Evolutionary conservation across 2,888 invertebrate species (phyloP), one percentile per base, ranked within the genome.

Genomic region (Muscina levida): DNA sequence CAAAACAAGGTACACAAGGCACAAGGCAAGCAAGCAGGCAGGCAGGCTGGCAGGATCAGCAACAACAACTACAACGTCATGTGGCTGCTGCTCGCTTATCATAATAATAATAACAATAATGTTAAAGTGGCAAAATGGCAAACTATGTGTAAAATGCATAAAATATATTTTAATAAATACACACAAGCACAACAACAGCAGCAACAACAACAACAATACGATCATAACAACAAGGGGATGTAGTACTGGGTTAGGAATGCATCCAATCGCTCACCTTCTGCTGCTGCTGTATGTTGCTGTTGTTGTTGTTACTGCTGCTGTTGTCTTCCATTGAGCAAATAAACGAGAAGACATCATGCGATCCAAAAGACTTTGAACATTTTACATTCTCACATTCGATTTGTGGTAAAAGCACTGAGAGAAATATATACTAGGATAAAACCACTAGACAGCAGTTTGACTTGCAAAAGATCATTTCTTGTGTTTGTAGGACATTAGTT

Each of bases 81-180:
- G 22, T 77, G 78, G 65, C 73, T 66, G 67, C 24, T 77, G 71
- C 31, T 56, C 87, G 86, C 87, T 87, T 87, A 87, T 88, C 87
- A 88, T 87, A 87, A 80, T 71, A 73, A 71, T 77, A 79, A 87
- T 88, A 88, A 88, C 87, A 88, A 88, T 88, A 87, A 88, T 87
- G 88, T 87, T 87, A 86, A 87, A 87, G 88, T 88, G 88, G 87
- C 88, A 88, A 88, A 88, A 87, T 88, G 88, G 87, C 87, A 87
- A 87, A 88, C 86, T 85, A 86, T 82, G 82, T 82, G 84, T 83
- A 84, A 86, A 88, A 86, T 85, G 84, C 85, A 87, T 86, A 85
- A 85, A 88, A 87, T 86, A 87, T 87, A 86, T 86, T 84, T 84
- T 81, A 82, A 82, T 74, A 77, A 77, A 82, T 82, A 62, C 44